These are phyloP conservation scores for Rhagologus leucostigma DNA, from an alignment of 2,113 vertebrate genomes.

Conservation along the genomic window DNA sequence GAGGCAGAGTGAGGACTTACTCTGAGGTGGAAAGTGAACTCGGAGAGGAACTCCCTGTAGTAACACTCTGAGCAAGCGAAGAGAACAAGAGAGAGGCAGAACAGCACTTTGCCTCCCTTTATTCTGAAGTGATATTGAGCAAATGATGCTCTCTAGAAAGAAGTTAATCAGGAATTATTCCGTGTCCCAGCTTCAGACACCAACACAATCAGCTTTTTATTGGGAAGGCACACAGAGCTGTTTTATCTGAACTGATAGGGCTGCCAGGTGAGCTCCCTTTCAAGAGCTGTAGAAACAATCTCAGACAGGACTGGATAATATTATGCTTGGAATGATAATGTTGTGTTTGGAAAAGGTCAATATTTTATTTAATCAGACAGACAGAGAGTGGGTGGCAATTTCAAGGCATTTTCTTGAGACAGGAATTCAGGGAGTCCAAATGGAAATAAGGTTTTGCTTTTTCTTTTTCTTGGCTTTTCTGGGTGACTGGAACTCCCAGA, in stretches of 20 bases:
- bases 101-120: background rate
- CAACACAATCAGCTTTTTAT: slow-evolving; percentile 1
- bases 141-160: background rate
- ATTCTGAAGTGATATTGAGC: background rate
- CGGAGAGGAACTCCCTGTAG: background rate
- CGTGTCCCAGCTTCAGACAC: background rate
- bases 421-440: slow-evolving; percentile 34
- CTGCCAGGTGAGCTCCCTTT: slow-evolving; percentile 39
- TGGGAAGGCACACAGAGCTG: background rate
- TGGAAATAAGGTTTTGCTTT: background rate
- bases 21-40: background rate
- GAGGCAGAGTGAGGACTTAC: background rate
- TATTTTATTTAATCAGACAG: slow-evolving; percentile 64
- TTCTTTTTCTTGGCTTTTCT: background rate
- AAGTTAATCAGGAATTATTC: background rate
- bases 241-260: slow-evolving; percentile 23
- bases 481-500: background rate
- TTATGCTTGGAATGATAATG: slow-evolving; percentile 53
- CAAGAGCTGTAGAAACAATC: slow-evolving; percentile 33
- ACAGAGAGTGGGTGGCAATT: slow-evolving; percentile 61
- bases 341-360: slow-evolving; percentile 40
- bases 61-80: background rate
- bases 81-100: background rate
- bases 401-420: slow-evolving; percentile 28
- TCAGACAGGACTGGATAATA: slow-evolving; percentile 7